Base-by-base conservation (phyloP, 2,888 invertebrate genomes). In the Dicycla oo region DNA sequence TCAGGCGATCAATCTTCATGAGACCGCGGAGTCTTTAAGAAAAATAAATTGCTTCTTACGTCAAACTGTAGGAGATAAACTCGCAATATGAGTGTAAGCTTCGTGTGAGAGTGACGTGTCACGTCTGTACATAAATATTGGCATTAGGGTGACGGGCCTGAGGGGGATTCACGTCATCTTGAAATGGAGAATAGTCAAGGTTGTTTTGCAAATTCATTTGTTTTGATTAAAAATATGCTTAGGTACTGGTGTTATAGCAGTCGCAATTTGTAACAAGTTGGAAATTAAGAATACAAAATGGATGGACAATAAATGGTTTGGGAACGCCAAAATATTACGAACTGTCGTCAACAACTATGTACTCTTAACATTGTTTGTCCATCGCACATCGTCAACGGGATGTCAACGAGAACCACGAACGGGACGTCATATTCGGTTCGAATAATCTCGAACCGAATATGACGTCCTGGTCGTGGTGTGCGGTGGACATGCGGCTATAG, bases 1-100 rank as follows among this genome's bases (percentile, higher is more conserved):
- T 78, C 66, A 80, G 84, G 89, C 89, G 87, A 94, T 94, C 94
- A 93, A 94, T 94, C 94, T 94, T 94, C 94, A 92, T 93, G 91
- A 92, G 91, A 86, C 89, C 82, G 86, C 78, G 85, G 69, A 82
- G 91, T 92, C 92, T 91, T 94, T 91, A 91, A 92, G 93, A 93
- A 93, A 94, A 94, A 94, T 94, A 94, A 94, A 94, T 94, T 92
- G 91, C 91, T 90, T 87, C 83, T 81, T 84, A 85, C 88, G 88
- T 88, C 89, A 83, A 86, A 84, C 81, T 84, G 84, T 79, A 75
- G 56, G 64, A 89, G 89, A 92, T 90, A 91, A 91, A 91, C 89
- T 89, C 88, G 87, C 70, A 76, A 86, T 83, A 86, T 84, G 84
- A 85, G 85, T 83, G 83, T 87, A 83, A 83, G 79, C 77, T 58